Conservation (phyloP, 2,888 invertebrate species). For the Trisateles emortualis region DNA sequence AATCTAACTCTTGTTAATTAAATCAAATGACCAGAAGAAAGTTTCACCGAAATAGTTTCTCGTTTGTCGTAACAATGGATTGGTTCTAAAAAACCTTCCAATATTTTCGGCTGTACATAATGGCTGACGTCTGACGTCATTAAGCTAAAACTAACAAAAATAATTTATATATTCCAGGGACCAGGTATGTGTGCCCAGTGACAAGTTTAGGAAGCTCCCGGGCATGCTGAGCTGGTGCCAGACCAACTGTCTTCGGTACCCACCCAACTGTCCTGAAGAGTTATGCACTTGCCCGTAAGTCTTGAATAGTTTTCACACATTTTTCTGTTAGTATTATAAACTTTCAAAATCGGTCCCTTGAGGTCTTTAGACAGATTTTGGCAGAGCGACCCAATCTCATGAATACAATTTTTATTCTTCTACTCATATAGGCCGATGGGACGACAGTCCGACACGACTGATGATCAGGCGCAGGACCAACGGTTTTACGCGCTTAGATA, state of each 20-base stretch:
- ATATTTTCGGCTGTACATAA: constrained; percentile 19
- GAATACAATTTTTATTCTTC: too few species aligned
- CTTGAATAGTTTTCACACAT: too few species aligned
- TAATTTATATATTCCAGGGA: constrained; percentile 83
- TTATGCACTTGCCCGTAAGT: constrained; percentile 95
- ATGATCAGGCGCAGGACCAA: too few species aligned
- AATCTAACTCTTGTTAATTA: too few species aligned
- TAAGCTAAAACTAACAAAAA: constrained; percentile 14
- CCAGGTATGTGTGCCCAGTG: constrained; percentile 92
- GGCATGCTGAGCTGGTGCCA: constrained; percentile 95
- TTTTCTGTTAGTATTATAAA: too few species aligned
- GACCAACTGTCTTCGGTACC: constrained; percentile 94
- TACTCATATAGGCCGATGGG: too few species aligned
- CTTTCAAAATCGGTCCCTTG: too few species aligned
- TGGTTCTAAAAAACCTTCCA: constrained; percentile 1
- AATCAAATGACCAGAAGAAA: too few species aligned
- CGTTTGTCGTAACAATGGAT: constrained; percentile 16
- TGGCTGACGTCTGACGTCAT: background rate
- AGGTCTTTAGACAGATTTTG: too few species aligned
- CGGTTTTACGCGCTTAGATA: too few species aligned
- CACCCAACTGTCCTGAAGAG: constrained; percentile 93
- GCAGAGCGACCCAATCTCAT: too few species aligned
- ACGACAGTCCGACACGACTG: too few species aligned
- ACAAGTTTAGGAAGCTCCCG: constrained; percentile 88
- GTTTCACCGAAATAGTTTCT: constrained; percentile 14